These are phyloP conservation scores for Mobula hypostoma DNA, from an alignment of 2,113 vertebrate species.

Conservation along the genomic window DNA sequence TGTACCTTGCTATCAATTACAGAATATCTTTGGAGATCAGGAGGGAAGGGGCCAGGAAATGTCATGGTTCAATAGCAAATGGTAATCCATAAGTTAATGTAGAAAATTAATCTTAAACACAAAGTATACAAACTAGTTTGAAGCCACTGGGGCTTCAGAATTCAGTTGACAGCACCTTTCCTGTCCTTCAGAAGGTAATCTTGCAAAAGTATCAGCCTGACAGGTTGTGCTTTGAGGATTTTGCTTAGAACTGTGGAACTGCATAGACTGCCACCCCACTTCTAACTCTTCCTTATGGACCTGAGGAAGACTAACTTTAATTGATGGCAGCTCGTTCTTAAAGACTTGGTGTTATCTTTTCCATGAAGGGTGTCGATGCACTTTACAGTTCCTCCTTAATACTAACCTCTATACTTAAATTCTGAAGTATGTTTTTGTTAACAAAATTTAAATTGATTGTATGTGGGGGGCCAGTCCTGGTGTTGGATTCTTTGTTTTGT, in stretches of 20 bases:
- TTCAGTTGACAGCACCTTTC: not conserved
- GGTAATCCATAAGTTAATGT: not conserved
- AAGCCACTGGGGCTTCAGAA: not conserved
- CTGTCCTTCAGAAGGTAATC: not conserved
- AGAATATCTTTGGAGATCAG: not conserved
- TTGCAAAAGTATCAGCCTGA: no score
- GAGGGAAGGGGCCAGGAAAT: not conserved
- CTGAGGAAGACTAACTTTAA: not conserved
- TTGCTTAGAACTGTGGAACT: not conserved
- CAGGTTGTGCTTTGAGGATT: not conserved
- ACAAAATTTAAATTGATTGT: no score
- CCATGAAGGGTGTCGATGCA: not conserved
- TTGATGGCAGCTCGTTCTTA: not conserved
- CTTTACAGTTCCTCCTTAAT: not conserved
- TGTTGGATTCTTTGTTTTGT: not conserved
- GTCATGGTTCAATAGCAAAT: not conserved
- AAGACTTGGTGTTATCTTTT: no score
- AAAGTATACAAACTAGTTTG: not conserved
- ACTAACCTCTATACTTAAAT: not conserved
- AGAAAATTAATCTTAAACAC: not conserved
- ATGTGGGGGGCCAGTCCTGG: not conserved
- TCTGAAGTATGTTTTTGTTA: not conserved
- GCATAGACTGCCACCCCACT: not conserved
- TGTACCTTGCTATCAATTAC: not conserved
- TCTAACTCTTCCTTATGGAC: not conserved